These are phyloP conservation scores for Shinisaurus crocodilurus DNA, from an alignment of 2,113 vertebrate genomes.

Conservation along the genomic window DNA sequence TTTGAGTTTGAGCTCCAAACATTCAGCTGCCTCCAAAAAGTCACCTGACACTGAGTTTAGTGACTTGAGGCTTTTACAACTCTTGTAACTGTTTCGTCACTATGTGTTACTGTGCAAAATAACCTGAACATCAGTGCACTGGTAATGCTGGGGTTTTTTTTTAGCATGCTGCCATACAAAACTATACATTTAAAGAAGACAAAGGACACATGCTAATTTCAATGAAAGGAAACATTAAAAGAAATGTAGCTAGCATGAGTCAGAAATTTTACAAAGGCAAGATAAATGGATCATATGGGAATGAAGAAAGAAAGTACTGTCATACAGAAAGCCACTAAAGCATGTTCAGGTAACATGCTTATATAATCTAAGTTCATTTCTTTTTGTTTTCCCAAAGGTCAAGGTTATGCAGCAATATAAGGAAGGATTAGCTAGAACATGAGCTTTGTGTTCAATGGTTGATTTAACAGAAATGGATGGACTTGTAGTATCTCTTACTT, in stretches of 20 bases:
- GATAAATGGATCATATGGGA: conserved; percentile 52
- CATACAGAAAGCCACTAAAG: conserved; percentile 21
- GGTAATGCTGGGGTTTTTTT: conserved; percentile 17
- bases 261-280: conserved; percentile 44
- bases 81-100: neutral
- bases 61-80: conserved; percentile 20
- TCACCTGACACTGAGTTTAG: neutral
- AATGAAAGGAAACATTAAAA: conserved; percentile 49
- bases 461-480: conserved; percentile 15
- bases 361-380: conserved; percentile 20
- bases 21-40: conserved; percentile 10
- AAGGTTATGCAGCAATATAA: conserved; percentile 42
- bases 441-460: neutral
- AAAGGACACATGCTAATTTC: conserved; percentile 55
- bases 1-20: conserved; percentile 32
- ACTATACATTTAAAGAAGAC: conserved; percentile 33
- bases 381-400: conserved; percentile 57
- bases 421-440: conserved; percentile 57
- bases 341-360: conserved; percentile 56
- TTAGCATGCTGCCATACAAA: conserved; percentile 23
- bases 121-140: conserved; percentile 8
- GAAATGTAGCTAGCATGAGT: conserved; percentile 44
- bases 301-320: conserved; percentile 34
- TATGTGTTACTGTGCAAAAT: neutral
- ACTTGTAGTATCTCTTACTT: neutral